A percentile compares a stretch with the other conserved stretches of the same genome.
Conservation (phyloP, 2,888 invertebrate genomes). For the Rhodophaea formosa region DNA sequence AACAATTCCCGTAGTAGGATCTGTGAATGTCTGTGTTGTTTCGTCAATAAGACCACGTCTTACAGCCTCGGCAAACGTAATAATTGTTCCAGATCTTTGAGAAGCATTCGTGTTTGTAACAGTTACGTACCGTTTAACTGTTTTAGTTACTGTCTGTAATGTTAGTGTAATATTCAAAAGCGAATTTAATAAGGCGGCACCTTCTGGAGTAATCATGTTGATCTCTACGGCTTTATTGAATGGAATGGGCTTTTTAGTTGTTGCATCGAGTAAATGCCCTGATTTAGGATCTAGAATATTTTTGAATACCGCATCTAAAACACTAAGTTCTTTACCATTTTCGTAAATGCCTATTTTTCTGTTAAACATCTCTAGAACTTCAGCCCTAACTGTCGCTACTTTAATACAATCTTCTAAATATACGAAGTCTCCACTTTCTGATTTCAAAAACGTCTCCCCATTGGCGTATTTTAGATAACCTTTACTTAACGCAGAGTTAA, state of each 20-base stretch:
- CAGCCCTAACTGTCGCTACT: conserved; percentile 89
- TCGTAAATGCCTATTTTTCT: conserved; percentile 90
- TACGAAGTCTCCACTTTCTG: conserved; percentile 87
- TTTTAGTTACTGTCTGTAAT: conserved; percentile 91
- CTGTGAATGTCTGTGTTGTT: conserved; percentile 86
- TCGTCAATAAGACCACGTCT: conserved; percentile 90
- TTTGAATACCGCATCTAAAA: conserved; percentile 93
- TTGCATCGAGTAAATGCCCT: conserved; percentile 90
- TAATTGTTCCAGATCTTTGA: conserved; percentile 79
- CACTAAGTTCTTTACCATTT: conserved; percentile 87
- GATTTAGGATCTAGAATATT: conserved; percentile 93
- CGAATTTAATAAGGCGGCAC: conserved; percentile 91
- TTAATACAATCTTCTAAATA: conserved; percentile 90
- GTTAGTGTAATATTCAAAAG: conserved; percentile 93
- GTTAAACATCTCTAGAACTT: conserved; percentile 92
- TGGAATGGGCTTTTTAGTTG: conserved; percentile 86
- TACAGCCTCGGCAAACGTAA: conserved; percentile 90
- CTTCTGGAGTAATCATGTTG: conserved; percentile 92
- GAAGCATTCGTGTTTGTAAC: conserved; percentile 84
- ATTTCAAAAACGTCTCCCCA: conserved; percentile 87
- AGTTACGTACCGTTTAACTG: conserved; percentile 90
- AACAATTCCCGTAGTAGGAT: conserved; percentile 86
- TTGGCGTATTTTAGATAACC: conserved; percentile 88
- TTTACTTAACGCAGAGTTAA: conserved; percentile 89
- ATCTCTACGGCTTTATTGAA: conserved; percentile 92